These are phyloP conservation scores for Clivina fossor DNA, from an alignment of 2,888 invertebrate species.

Conservation along the genomic window DNA sequence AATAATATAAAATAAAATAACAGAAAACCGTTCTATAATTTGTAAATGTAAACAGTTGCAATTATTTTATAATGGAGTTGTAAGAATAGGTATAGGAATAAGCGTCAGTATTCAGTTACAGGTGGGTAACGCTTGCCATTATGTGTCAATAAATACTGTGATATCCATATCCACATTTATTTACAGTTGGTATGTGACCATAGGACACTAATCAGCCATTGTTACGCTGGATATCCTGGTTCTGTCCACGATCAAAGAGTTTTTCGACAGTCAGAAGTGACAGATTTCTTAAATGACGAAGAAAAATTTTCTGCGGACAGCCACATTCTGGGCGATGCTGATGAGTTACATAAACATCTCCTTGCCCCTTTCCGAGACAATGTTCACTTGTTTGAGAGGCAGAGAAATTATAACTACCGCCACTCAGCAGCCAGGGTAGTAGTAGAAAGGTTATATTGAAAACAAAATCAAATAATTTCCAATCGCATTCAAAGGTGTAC, in stretches of 20 bases:
- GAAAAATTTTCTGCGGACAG: constrained; percentile 31
- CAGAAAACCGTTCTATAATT: no score
- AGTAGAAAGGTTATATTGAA: background rate
- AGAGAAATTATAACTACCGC: constrained; percentile 9
- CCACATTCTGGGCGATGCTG: constrained; percentile 35
- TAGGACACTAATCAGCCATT: constrained; percentile 35
- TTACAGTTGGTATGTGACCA: constrained; percentile 42
- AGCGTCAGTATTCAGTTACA: no score
- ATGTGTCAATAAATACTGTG: no score
- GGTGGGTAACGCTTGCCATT: no score
- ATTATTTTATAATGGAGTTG: no score
- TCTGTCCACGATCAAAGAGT: constrained; percentile 40
- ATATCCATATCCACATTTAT: no score
- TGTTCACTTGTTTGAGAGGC: constrained; percentile 5
- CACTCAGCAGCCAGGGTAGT: background rate
- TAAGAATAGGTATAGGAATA: no score
- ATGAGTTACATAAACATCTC: constrained; percentile 24
- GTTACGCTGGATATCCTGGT: constrained; percentile 38
- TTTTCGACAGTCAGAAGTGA: constrained; percentile 36
- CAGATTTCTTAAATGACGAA: constrained; percentile 29
- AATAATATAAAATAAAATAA: no score
- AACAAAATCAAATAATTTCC: constrained; percentile 36
- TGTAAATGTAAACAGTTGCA: no score
- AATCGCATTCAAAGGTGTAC: constrained; percentile 38
- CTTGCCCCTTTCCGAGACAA: constrained; percentile 29